These are phyloP conservation scores for Dicaeum eximium DNA, from an alignment of 2,113 vertebrate genomes.

Conservation along the genomic window DNA sequence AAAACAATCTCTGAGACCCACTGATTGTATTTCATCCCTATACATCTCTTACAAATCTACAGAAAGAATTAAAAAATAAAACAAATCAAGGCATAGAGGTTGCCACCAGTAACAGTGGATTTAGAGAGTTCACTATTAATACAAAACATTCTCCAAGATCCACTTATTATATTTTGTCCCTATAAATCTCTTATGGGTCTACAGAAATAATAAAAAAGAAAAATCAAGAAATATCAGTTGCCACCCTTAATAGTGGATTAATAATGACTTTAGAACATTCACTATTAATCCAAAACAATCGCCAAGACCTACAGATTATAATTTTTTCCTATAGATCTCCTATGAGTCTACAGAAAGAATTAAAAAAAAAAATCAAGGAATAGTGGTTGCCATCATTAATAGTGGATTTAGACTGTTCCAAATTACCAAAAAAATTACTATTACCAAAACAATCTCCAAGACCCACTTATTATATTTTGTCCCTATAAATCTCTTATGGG, in stretches of 20 bases:
- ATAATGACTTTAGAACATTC: neutral
- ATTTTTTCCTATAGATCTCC: neutral
- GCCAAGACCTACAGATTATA: neutral
- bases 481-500: neutral
- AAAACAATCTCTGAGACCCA: neutral
- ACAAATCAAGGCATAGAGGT: neutral
- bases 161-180: no score
- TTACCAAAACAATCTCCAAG: neutral
- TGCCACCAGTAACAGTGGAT: no score
- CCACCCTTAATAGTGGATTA: neutral
- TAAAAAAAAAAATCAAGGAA: neutral
- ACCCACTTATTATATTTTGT: neutral
- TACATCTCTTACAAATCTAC: neutral
- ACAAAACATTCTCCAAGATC: neutral
- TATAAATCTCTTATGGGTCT: neutral
- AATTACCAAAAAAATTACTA: no score
- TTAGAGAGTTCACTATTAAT: neutral
- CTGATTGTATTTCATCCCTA: neutral
- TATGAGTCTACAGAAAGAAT: neutral
- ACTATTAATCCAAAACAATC: neutral
- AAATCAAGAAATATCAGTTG: neutral
- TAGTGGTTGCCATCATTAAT: neutral
- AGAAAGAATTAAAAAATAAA: neutral
- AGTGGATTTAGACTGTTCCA: neutral
- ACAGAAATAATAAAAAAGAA: neutral